A percentile compares a stretch with the other conserved stretches of the same genome.
Conservation (phyloP, 2,113 vertebrate species). For the Phainopepla nitens region DNA sequence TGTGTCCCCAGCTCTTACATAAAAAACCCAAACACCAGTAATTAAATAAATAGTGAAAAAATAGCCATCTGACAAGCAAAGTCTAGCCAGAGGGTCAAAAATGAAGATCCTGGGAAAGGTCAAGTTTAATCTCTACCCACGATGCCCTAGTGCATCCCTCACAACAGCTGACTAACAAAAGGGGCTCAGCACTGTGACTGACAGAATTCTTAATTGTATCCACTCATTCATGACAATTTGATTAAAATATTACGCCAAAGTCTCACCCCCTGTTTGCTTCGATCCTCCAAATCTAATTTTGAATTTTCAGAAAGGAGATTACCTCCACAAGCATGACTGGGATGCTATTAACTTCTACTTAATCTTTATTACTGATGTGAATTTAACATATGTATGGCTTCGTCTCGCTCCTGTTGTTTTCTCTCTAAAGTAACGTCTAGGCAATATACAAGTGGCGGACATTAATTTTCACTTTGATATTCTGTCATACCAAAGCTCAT, state of each 20-base stretch:
- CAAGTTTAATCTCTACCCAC: slow-evolving; percentile 74
- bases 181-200: slow-evolving; percentile 89
- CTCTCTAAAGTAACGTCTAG: slow-evolving; percentile 70
- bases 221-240: slow-evolving; percentile 99
- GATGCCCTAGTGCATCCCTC: slow-evolving; percentile 70
- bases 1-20: background rate
- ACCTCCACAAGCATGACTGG: slow-evolving; percentile 95
- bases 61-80: slow-evolving; percentile 67
- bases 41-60: background rate
- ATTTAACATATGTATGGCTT: slow-evolving; percentile 96
- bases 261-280: slow-evolving; percentile 98
- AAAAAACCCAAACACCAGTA: too few relatives aligned
- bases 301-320: slow-evolving; percentile 98
- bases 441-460: slow-evolving; percentile 65
- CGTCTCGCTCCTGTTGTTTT: slow-evolving; percentile 77
- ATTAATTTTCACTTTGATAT: slow-evolving; percentile 63
- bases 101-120: slow-evolving; percentile 78
- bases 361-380: slow-evolving; percentile 96
- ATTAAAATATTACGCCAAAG: slow-evolving; percentile 99
- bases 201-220: slow-evolving; percentile 99
- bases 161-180: slow-evolving; percentile 84
- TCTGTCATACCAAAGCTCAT: slow-evolving; percentile 47
- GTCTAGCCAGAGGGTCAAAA: slow-evolving; percentile 73
- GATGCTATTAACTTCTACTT: slow-evolving; percentile 99
- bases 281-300: slow-evolving; percentile 98